Conservation (phyloP, 2,113 vertebrate species). For the Pelobates fuscus region DNA sequence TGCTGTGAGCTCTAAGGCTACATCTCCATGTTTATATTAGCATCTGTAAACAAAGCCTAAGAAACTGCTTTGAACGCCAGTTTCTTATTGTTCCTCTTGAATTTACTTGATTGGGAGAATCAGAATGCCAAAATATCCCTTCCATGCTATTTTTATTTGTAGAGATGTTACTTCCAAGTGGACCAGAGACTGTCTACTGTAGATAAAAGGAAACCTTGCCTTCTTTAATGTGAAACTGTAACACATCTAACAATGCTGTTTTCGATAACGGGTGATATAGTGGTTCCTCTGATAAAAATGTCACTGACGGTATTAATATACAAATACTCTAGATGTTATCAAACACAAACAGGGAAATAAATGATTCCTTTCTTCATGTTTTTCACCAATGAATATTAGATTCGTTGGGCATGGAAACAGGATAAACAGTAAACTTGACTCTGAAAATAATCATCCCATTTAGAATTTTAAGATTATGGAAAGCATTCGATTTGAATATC, state of each 20-base stretch:
- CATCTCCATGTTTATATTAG: slow-evolving; percentile 72
- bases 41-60: slow-evolving; percentile 73
- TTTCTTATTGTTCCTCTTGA: slow-evolving; percentile 63
- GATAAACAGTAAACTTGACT: no score
- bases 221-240: slow-evolving; percentile 21
- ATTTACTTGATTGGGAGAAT: slow-evolving; percentile 50
- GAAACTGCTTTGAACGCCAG: slow-evolving; percentile 64
- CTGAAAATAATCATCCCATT: no score
- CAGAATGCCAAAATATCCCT: slow-evolving; percentile 58
- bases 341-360: not conserved
- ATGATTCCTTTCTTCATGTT: no score
- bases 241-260: slow-evolving; percentile 19
- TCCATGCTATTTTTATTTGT: slow-evolving; percentile 50
- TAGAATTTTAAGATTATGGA: no score
- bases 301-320: slow-evolving; percentile 3
- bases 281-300: not conserved
- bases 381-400: no score
- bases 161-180: slow-evolving; percentile 12
- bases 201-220: not conserved
- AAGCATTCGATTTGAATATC: no score
- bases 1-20: slow-evolving; percentile 67
- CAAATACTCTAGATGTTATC: not conserved
- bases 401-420: no score
- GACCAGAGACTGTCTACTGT: not conserved
- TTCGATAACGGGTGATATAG: not conserved